Conservation (phyloP, 2,797 vertebrate genomes). For the Anas capensis region DNA sequence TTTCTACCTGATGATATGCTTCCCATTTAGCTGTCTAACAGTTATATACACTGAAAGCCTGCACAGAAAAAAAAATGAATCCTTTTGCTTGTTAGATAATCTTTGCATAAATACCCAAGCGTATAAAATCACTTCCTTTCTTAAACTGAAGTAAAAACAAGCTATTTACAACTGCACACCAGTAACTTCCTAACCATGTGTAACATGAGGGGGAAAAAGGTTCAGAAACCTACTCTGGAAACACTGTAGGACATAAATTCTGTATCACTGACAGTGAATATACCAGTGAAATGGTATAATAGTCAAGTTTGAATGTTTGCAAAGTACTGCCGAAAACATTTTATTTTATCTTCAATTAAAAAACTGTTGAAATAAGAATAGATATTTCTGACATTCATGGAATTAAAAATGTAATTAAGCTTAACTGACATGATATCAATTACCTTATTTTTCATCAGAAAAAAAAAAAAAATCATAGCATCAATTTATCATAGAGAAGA, state of each 20-base stretch:
- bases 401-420: conserved; percentile 48
- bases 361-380: conserved; percentile 36
- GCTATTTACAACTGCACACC: conserved; percentile 20
- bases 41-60: not conserved
- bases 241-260: not conserved
- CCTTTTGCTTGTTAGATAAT: not conserved
- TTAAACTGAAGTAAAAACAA: conserved; percentile 25
- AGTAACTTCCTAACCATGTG: not conserved
- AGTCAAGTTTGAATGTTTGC: not conserved
- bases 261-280: not conserved
- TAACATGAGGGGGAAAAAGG: not conserved
- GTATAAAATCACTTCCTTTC: not conserved
- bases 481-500: not conserved
- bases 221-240: conserved; percentile 40
- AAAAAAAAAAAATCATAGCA: not conserved
- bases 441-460: not conserved
- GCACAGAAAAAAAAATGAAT: not conserved
- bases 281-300: not conserved
- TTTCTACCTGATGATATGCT: not conserved
- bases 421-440: not conserved
- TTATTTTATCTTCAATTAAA: conserved; percentile 17
- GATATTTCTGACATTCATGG: conserved; percentile 8
- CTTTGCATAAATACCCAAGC: not conserved
- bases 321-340: not conserved
- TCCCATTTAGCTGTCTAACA: not conserved